Percentiles rank a stretch among this genome's conserved stretches.
phyloP scores from a whole-genome alignment of 2,113 vertebrate genomes.

The Lota lota region DNA sequence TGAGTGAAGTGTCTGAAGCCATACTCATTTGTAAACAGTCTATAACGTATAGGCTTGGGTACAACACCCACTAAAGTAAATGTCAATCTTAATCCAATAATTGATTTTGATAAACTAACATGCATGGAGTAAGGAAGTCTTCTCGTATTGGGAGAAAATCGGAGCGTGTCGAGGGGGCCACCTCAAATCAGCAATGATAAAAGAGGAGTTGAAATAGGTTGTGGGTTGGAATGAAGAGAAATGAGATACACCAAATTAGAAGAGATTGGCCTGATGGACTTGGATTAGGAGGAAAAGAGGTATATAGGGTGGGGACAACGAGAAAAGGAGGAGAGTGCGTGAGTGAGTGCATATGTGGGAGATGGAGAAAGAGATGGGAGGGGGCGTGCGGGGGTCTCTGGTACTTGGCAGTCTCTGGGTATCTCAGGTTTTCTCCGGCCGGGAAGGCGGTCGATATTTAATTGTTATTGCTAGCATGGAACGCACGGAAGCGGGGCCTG shows the following conservation, averaged over 20 bases:
- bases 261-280: slow-evolving; percentile 73
- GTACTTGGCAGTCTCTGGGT: slow-evolving; percentile 84
- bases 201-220: slow-evolving; percentile 64
- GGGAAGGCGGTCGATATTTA: slow-evolving; percentile 88
- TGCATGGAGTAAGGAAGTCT: slow-evolving; percentile 64
- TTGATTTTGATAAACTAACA: slow-evolving; percentile 53
- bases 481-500: slow-evolving; percentile 83
- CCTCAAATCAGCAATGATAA: slow-evolving; percentile 59
- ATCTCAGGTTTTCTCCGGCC: slow-evolving; percentile 84
- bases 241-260: slow-evolving; percentile 74
- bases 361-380: slow-evolving; percentile 55
- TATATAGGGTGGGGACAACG: slow-evolving; percentile 61
- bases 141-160: slow-evolving; percentile 46
- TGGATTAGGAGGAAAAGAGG: slow-evolving; percentile 69
- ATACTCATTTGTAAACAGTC: no score
- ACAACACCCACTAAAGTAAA: not conserved
- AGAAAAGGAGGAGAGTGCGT: slow-evolving; percentile 59
- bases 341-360: slow-evolving; percentile 64
- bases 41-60: no score
- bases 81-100: not conserved
- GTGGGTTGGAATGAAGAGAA: slow-evolving; percentile 68
- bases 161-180: slow-evolving; percentile 40
- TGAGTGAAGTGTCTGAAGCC: no score
- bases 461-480: slow-evolving; percentile 91
- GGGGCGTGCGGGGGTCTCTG: slow-evolving; percentile 50